Evolutionary conservation across 2,888 invertebrate species (phyloP), one percentile per base, ranked within the genome.

Genomic region (Drosophila greeni): DNA sequence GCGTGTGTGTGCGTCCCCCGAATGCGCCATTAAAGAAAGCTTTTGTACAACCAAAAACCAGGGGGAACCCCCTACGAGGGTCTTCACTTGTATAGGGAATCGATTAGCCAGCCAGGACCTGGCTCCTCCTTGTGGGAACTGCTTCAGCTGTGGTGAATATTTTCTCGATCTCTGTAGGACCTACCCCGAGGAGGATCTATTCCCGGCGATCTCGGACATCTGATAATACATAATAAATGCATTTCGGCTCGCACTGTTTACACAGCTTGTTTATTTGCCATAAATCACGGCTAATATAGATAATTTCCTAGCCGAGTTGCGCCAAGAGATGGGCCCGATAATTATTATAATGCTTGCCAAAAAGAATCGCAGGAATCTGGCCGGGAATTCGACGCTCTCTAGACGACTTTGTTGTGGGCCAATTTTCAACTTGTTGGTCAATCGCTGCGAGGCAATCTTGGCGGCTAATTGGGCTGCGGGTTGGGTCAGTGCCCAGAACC

Each of bases 351-450:
- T 24, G 53, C 33, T 26, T 56, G 58, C 42, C 57, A 56, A 56
- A 40, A 31, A n/a, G 33, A 47, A n/a, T n/a, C 16, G 4, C 2
- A 31, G 24, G 54, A 34, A 52, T 11, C 45, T 4, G 5, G 40
- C 23, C 14, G 23, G 23, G 42, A 42, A 24, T 24, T n/a, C n/a
- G 14, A 11, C n/a, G 16, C 16, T 18, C 29, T 20, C 20, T 7
- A 37, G 5, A 37, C 5, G 45, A 20, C 20, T 26, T 48, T 54
- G 16, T 24, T 18, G 31, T 16, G 20, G 8, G 29, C 16, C 42
- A 64, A 49, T 65, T 65, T 65, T 65, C 65, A 65, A 43, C 54
- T 65, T 54, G 65, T 64, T 65, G 65, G 65, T 29, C 48, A 34
- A 45, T 45, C 51, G 34, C 45, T 11, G 33, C n/a, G n/a, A n/a